Evolutionary conservation across 1,140 invertebrate genomes (phyloP), one percentile per base, ranked within the genome.

Genomic region (Lycorma delicatula): DNA sequence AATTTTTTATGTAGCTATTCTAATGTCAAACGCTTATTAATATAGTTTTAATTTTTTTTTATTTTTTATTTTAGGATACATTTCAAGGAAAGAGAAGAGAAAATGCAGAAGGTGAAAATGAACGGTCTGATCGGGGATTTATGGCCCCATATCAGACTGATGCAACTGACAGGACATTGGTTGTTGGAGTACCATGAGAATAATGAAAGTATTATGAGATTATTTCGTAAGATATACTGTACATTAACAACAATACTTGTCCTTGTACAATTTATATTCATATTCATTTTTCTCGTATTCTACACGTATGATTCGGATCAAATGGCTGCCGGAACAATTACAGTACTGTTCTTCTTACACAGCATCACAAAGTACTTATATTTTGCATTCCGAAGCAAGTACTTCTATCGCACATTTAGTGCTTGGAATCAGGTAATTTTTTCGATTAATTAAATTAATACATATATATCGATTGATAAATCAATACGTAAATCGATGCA

Each of bases 221-320:
- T 82, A 2, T 63, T 84, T 0, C 73, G 82, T 11, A 78, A 81
- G 60, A 63, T 79, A 20, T 86, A 84, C 63, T 76, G 69, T 20
- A 63, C 66, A 71, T 22, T 64, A 11, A 64, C 60, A 3, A 60
- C 61, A 1, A 29, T 62, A 3, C 47, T 68, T 3, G 44, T 68
- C 3, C 41, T 65, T 20, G 20, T 63, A 0, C 61, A 66, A 60
- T 72, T 65, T 54, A 67, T 66, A 6, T 77, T 80, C 4, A 81
- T 85, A 62, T 77, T 77, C 11, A 75, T 80, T 18, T 89, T 89
- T 67, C 74, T 89, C 72, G 76, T 82, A 0, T 44, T 79, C 23
- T 82, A 89, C 67, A 78, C 81, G 1, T 83, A 82, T n/a, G 85
- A 89, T 63, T 84, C 87, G 0, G 87, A 89, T 66, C 84, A 88